phyloP scores from a whole-genome alignment of 2,888 invertebrate species.

The Ophioninae sp. region DNA sequence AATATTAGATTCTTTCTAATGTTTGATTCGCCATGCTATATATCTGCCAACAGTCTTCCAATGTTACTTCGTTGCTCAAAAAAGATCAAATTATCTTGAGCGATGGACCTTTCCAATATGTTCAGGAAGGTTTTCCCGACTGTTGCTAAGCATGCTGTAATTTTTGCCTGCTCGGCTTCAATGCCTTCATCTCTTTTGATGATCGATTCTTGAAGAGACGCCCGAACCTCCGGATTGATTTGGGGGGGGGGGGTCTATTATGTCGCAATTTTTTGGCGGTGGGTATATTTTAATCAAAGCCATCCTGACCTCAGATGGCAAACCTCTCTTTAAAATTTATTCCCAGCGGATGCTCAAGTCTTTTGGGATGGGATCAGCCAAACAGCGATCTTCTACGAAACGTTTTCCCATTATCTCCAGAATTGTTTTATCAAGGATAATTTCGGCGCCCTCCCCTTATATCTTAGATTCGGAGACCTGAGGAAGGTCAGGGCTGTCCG shows the following conservation, averaged over 20 bases:
- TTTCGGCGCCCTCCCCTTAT: not conserved
- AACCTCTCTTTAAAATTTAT: slow-evolving; percentile 33
- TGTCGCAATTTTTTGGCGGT: slow-evolving; percentile 24
- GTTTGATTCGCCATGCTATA: not conserved
- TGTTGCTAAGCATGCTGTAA: not conserved
- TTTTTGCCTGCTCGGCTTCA: slow-evolving; percentile 18
- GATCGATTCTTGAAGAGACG: not conserved
- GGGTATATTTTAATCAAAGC: slow-evolving; percentile 37
- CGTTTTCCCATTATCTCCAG: slow-evolving; percentile 39
- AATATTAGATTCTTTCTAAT: not conserved
- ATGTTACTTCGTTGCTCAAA: too few relatives aligned
- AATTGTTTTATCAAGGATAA: slow-evolving; percentile 36
- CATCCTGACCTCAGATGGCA: slow-evolving; percentile 25
- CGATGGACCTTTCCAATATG: too few relatives aligned
- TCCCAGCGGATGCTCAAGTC: slow-evolving; percentile 18
- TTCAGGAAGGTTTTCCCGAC: too few relatives aligned
- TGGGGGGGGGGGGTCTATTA: not conserved
- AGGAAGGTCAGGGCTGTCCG: not conserved
- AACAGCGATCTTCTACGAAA: slow-evolving; percentile 22
- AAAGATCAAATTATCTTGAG: too few relatives aligned
- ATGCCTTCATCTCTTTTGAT: slow-evolving; percentile 19
- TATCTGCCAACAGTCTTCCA: too few relatives aligned
- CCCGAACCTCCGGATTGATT: slow-evolving; percentile 8
- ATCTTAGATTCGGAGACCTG: not conserved
- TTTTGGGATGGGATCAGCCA: slow-evolving; percentile 5